Evolutionary conservation across 1,140 invertebrate genomes (phyloP).

Genomic region (Mylabris phalerata): DNA sequence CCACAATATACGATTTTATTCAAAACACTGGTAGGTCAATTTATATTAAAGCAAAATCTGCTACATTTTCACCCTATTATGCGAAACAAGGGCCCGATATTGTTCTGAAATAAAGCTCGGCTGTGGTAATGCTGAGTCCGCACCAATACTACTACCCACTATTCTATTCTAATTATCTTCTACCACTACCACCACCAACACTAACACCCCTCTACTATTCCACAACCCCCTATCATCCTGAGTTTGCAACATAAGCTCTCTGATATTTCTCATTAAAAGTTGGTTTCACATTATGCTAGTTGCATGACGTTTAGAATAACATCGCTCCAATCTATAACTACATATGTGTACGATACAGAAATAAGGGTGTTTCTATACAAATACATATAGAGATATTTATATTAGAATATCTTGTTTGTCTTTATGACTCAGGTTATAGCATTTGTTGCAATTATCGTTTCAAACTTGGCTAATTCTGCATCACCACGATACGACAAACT

Average conservation of each 20-base stretch:
- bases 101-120: constrained; percentile 6
- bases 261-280: constrained; percentile 21
- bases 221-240: neutral
- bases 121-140: constrained; percentile 12
- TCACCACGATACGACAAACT: no score
- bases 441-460: no score
- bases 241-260: constrained; percentile 16
- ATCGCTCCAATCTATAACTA: no score
- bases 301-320: no score
- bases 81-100: constrained; percentile 12
- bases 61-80: constrained; percentile 22
- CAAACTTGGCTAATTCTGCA: no score
- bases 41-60: constrained; percentile 4
- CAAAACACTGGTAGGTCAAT: neutral
- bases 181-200: neutral
- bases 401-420: no score
- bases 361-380: no score
- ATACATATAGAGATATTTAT: no score
- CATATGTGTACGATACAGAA: no score
- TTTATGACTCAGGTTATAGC: no score
- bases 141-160: neutral
- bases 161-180: constrained; percentile 15
- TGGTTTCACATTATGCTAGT: neutral
- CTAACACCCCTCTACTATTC: no score
- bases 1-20: constrained; percentile 3